Evolutionary conservation across 2,113 vertebrate genomes (phyloP).

Genomic region (Chionomys nivalis): DNA sequence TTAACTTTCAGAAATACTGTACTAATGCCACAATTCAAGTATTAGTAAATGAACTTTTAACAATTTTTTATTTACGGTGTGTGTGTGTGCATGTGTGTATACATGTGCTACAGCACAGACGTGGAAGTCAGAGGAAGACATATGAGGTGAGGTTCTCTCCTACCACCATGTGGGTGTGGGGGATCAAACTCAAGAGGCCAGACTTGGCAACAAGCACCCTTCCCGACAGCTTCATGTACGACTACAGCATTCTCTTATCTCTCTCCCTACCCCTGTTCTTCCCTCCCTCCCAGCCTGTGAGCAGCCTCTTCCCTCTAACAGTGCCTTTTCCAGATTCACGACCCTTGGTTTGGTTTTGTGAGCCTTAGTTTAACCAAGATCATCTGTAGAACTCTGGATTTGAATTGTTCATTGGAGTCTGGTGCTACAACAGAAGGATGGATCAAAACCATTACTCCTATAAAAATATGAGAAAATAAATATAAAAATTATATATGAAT

Average conservation of each 20-base stretch:
- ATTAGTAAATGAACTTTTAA: background rate
- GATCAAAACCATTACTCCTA: background rate
- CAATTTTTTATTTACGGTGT: background rate
- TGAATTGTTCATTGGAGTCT: background rate
- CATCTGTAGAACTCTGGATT: background rate
- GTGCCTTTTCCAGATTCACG: background rate
- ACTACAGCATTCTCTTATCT: background rate
- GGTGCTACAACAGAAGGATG: background rate
- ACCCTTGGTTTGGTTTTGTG: background rate
- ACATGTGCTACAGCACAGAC: background rate
- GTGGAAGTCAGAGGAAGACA: background rate
- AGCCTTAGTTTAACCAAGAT: background rate
- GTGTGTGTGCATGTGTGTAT: background rate
- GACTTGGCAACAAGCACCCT: background rate
- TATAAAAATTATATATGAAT: background rate
- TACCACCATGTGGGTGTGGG: background rate
- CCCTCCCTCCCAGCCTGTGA: background rate
- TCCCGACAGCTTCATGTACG: background rate
- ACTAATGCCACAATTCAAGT: background rate
- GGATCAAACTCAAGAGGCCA: background rate
- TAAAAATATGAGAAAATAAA: slow-evolving; percentile 4
- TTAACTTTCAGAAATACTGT: background rate
- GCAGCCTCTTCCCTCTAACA: background rate
- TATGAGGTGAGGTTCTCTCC: background rate
- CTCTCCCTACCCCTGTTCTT: background rate